Evolutionary conservation across 2,113 vertebrate genomes (phyloP).

Genomic region (Pomatostomus ruficeps): DNA sequence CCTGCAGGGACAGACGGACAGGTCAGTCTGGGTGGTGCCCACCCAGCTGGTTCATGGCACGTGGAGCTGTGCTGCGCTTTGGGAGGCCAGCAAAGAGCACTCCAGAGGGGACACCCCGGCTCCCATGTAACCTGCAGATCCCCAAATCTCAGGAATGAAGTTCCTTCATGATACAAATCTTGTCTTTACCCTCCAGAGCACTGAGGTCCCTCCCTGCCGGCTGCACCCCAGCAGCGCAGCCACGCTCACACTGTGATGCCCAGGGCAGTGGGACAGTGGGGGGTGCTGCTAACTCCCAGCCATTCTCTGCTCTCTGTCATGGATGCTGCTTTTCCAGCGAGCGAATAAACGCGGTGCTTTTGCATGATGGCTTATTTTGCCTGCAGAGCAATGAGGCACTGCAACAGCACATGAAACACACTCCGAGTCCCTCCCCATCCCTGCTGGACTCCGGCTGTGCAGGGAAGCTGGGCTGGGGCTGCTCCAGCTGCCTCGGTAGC

Average conservation of each 20-base stretch:
- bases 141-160: neutral
- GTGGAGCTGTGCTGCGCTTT: rapidly evolving
- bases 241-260: rapidly evolving
- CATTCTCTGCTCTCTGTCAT: rapidly evolving
- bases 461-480: neutral
- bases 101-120: rapidly evolving
- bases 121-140: rapidly evolving
- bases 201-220: neutral
- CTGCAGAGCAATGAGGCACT: neutral
- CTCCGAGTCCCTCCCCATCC: neutral
- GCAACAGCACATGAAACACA: neutral
- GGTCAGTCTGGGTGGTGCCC: neutral
- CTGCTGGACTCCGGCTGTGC: neutral
- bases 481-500: neutral
- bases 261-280: rapidly evolving
- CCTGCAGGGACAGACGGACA: rapidly evolving
- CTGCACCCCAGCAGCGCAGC: neutral
- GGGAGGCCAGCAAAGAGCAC: neutral
- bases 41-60: rapidly evolving
- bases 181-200: neutral
- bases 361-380: neutral
- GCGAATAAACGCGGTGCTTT: neutral
- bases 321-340: neutral
- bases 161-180: neutral
- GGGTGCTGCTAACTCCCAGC: neutral